Conservation (phyloP, 2,888 invertebrate species). For the Carpatolechia fugitivella region DNA sequence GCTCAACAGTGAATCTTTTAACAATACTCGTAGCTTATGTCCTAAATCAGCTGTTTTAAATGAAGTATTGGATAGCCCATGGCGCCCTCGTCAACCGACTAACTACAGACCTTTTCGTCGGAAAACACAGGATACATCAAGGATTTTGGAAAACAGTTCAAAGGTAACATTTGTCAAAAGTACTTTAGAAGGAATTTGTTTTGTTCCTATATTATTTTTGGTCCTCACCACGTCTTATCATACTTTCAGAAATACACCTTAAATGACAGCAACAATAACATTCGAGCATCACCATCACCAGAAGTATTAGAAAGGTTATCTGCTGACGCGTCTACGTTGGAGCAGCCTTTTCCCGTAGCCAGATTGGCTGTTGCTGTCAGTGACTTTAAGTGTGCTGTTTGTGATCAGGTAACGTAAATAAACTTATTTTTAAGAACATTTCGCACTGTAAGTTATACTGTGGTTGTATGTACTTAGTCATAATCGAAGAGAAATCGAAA, state of each 20-base stretch:
- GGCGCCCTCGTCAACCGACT: slow-evolving; percentile 68
- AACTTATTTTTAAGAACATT: background rate
- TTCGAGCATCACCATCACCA: slow-evolving; percentile 22
- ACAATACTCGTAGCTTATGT: background rate
- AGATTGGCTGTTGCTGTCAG: slow-evolving; percentile 14
- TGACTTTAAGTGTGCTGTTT: slow-evolving; percentile 45
- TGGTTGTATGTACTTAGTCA: no score
- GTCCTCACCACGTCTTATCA: no score
- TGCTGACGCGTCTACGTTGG: slow-evolving; percentile 15
- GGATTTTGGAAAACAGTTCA: background rate
- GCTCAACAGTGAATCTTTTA: background rate
- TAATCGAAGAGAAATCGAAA: no score
- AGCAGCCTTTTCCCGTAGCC: slow-evolving; percentile 11
- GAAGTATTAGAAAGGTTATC: slow-evolving; percentile 15
- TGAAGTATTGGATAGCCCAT: slow-evolving; percentile 78
- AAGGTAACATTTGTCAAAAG: background rate
- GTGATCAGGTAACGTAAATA: slow-evolving; percentile 43
- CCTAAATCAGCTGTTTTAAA: slow-evolving; percentile 60
- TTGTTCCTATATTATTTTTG: no score
- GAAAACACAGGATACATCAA: slow-evolving; percentile 29
- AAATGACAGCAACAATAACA: slow-evolving; percentile 53
- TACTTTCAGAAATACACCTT: slow-evolving; percentile 33
- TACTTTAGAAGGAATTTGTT: no score
- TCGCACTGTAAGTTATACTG: no score
- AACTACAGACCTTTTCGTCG: slow-evolving; percentile 53